Percentiles rank a stretch among this genome's conserved stretches.
These are phyloP conservation scores for Regulus satrapa DNA, from an alignment of 2,113 vertebrate species.

Conservation along the genomic window DNA sequence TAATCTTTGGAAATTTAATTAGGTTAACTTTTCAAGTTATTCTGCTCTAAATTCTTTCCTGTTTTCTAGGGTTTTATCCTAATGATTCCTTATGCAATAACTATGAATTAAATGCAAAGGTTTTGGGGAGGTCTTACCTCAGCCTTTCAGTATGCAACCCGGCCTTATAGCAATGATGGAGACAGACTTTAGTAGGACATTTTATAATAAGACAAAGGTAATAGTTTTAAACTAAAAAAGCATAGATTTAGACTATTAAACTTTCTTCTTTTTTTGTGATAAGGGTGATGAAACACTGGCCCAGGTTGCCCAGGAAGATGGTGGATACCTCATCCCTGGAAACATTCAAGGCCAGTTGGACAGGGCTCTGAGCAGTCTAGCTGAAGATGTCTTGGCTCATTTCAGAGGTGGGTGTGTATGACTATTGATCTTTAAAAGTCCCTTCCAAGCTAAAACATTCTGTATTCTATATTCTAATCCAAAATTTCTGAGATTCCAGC, in stretches of 20 bases:
- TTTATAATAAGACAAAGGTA: neutral
- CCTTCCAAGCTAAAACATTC: neutral
- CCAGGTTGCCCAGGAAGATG: neutral
- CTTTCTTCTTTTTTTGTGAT: too few species aligned
- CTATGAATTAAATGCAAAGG: neutral
- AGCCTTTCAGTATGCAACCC: neutral
- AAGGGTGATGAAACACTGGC: neutral
- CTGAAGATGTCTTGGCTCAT: neutral
- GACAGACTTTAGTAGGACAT: neutral
- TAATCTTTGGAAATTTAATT: neutral
- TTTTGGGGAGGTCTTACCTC: neutral
- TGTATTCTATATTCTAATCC: neutral
- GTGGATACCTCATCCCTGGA: neutral
- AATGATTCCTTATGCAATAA: neutral
- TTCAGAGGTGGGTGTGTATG: neutral
- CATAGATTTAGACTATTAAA: neutral
- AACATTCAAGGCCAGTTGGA: neutral
- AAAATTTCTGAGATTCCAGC: neutral
- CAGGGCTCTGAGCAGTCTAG: fast-evolving
- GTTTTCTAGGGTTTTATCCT: neutral
- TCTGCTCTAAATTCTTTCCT: neutral
- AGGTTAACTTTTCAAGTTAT: neutral
- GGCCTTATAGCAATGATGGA: neutral
- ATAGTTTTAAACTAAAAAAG: neutral
- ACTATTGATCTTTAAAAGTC: neutral